A percentile compares a stretch with the other conserved stretches of the same genome.
Evolutionary conservation across 2,113 vertebrate genomes (phyloP).

Genomic region (Agelaius phoeniceus): DNA sequence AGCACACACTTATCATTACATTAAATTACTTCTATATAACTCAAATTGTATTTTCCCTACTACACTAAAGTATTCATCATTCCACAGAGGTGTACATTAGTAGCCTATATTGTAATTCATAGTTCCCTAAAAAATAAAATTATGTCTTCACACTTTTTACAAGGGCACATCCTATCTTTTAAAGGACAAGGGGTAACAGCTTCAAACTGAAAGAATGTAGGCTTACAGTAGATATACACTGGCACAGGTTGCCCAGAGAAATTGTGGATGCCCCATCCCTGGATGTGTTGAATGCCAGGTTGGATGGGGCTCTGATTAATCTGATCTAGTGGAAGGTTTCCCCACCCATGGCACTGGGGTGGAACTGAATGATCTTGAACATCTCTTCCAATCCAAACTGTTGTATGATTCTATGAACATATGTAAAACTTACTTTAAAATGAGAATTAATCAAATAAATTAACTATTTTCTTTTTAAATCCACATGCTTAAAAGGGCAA

Average conservation of each 20-base stretch:
- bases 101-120: not conserved
- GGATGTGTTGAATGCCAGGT: not conserved
- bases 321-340: not conserved
- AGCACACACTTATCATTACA: not conserved
- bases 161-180: not conserved
- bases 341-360: not conserved
- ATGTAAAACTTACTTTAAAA: not conserved
- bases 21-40: not conserved
- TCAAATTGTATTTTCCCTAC: not conserved
- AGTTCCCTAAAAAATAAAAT: not conserved
- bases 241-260: not conserved
- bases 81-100: not conserved
- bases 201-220: not conserved
- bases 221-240: not conserved
- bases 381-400: not conserved
- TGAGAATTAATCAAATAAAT: not conserved
- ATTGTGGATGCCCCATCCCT: not conserved
- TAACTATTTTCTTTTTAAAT: not conserved
- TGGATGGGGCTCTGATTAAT: not conserved
- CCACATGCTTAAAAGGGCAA: not conserved
- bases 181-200: not conserved
- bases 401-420: not conserved
- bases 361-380: not conserved
- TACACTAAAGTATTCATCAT: not conserved
- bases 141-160: not conserved